These are phyloP conservation scores for Spodoptera frugiperda DNA, from an alignment of 1,140 invertebrate genomes.

Conservation along the genomic window DNA sequence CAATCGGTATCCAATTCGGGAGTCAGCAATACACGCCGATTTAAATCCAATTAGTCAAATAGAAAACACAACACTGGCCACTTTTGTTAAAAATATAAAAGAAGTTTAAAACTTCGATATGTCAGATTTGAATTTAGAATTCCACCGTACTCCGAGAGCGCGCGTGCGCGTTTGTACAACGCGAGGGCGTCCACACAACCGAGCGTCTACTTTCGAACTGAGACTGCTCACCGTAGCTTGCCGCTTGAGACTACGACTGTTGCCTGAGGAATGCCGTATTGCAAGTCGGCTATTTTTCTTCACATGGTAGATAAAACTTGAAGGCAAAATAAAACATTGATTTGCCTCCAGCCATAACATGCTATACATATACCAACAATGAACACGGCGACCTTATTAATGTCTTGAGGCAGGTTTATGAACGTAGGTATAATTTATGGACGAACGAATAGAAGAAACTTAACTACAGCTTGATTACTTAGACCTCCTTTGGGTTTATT, in stretches of 20 bases:
- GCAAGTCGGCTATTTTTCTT: constrained; percentile 75
- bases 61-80: constrained; percentile 68
- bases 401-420: constrained; percentile 14
- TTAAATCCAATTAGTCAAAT: constrained; percentile 54
- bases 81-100: constrained; percentile 56
- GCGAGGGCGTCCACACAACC: constrained; percentile 68
- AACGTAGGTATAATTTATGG: constrained; percentile 6
- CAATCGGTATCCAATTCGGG: constrained; percentile 52
- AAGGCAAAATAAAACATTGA: constrained; percentile 48
- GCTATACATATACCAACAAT: constrained; percentile 13
- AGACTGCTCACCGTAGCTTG: constrained; percentile 28
- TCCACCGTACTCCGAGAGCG: constrained; percentile 59
- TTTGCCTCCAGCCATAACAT: constrained; percentile 41
- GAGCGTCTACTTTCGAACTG: constrained; percentile 81
- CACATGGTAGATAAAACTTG: constrained; percentile 59
- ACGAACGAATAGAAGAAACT: background rate
- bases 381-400: constrained; percentile 32
- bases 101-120: constrained; percentile 56
- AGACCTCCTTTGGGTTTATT: constrained; percentile 5
- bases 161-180: constrained; percentile 52
- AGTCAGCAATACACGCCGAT: constrained; percentile 49
- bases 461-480: constrained; percentile 14
- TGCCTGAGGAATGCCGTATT: constrained; percentile 72
- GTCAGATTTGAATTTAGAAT: constrained; percentile 59
- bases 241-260: constrained; percentile 35